A percentile compares a stretch with the other conserved stretches of the same genome.
Conservation (phyloP, 2,113 vertebrate genomes). For the Erinaceus europaeus region DNA sequence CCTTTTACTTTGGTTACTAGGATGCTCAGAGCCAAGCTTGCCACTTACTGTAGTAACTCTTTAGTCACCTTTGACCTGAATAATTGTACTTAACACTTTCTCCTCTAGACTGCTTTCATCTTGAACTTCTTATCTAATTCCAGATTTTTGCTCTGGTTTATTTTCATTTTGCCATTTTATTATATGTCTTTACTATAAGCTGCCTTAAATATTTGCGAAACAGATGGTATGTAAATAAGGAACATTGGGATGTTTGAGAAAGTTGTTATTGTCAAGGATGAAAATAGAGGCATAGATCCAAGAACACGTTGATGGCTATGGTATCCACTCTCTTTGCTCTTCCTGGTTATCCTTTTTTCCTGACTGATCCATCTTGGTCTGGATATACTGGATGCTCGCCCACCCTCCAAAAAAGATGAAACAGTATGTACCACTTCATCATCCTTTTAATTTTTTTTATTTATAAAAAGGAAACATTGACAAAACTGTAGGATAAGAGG, state of each 20-base stretch:
- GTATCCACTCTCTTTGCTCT: neutral
- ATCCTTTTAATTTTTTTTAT: too few relatives aligned
- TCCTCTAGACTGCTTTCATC: neutral
- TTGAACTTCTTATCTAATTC: neutral
- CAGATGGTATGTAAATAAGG: conserved; percentile 50
- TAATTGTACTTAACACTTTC: neutral
- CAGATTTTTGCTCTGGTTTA: neutral
- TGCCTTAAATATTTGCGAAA: conserved; percentile 49
- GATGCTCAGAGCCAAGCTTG: neutral
- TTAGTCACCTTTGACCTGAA: neutral
- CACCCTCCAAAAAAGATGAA: too few relatives aligned
- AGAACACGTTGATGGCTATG: neutral
- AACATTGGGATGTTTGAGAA: conserved; percentile 33
- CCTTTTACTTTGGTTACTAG: conserved; percentile 8
- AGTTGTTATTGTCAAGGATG: conserved; percentile 39
- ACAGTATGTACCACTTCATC: neutral
- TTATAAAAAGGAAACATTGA: too few relatives aligned
- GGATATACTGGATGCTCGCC: too few relatives aligned
- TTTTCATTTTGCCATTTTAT: conserved; percentile 29
- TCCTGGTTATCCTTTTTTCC: neutral
- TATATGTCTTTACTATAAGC: conserved; percentile 38
- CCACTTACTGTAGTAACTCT: neutral
- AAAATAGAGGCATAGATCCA: neutral
- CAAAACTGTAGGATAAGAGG: too few relatives aligned
- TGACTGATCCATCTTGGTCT: neutral